phyloP scores from a whole-genome alignment of 2,797 vertebrate genomes.

The Smutsia gigantea region DNA sequence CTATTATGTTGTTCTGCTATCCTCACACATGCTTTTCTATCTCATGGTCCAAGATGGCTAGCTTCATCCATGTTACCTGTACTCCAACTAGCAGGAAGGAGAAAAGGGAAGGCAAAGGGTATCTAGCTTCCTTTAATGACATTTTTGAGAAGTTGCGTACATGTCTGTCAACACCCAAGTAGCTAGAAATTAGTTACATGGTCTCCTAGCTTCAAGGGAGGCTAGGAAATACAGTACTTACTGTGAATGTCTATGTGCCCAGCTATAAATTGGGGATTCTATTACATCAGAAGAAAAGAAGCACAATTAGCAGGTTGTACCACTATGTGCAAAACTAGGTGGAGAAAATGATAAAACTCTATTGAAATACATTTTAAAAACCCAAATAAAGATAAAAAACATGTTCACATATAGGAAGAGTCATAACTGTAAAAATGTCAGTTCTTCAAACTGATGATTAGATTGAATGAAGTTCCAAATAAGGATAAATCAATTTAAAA shows the following conservation, averaged over 20 bases:
- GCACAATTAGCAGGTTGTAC: not conserved
- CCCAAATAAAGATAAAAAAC: not conserved
- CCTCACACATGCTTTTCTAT: not conserved
- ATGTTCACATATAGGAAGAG: not conserved
- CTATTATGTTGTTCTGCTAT: not conserved
- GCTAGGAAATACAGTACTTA: not conserved
- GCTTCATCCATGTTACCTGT: not conserved
- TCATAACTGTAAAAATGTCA: conserved; percentile 12
- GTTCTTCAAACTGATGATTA: not conserved
- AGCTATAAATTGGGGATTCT: not conserved
- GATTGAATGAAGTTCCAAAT: not conserved
- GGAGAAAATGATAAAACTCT: not conserved
- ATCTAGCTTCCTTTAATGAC: not conserved
- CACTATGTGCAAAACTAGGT: not conserved
- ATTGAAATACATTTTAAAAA: not conserved
- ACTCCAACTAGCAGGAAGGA: not conserved
- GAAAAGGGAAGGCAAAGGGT: not conserved
- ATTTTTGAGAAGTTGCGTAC: not conserved
- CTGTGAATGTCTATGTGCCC: not conserved
- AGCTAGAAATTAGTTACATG: not conserved
- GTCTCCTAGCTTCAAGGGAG: not conserved
- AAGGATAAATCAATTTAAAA: not conserved
- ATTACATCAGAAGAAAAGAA: not conserved
- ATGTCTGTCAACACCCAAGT: not conserved
- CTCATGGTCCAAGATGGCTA: not conserved